Percentiles rank a stretch among this genome's conserved stretches.
phyloP scores from a whole-genome alignment of 2,888 invertebrate genomes.

The Nomada hirtipes region DNA sequence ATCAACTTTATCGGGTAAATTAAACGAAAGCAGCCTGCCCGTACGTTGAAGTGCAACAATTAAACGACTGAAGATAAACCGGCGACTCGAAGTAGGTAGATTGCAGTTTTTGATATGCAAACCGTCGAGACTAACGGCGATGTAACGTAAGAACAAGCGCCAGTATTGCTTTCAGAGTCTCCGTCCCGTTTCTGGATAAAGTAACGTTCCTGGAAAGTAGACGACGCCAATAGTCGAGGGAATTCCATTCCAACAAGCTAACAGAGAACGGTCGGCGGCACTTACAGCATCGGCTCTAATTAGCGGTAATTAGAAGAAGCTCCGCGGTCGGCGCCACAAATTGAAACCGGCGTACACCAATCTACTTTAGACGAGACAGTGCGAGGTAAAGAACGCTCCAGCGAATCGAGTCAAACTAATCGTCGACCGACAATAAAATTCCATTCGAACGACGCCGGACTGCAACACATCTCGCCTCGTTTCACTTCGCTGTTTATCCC shows the following conservation, averaged over 20 bases:
- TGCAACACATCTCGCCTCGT: neutral
- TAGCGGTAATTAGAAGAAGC: constrained; percentile 77
- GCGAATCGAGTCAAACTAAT: constrained; percentile 60
- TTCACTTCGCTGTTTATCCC: neutral
- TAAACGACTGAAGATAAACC: no score
- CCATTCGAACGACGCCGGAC: constrained; percentile 19
- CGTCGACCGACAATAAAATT: constrained; percentile 52
- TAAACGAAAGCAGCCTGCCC: neutral
- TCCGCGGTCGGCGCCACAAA: constrained; percentile 71
- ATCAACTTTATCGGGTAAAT: neutral
- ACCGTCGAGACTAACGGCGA: constrained; percentile 1
- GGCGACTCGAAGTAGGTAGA: no score
- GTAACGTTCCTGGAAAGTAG: constrained; percentile 55
- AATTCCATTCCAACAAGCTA: constrained; percentile 52
- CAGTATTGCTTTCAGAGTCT: constrained; percentile 6
- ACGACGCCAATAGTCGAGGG: constrained; percentile 38
- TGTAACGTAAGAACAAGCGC: constrained; percentile 20
- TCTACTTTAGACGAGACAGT: constrained; percentile 33
- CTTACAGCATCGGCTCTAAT: constrained; percentile 71
- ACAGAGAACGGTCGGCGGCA: constrained; percentile 50
- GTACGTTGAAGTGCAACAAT: neutral
- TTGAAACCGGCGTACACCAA: constrained; percentile 67
- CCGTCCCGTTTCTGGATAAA: constrained; percentile 32
- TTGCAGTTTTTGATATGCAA: no score
- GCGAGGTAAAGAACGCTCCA: constrained; percentile 39